These are phyloP conservation scores for Oxystoma pomonae DNA, from an alignment of 2,888 invertebrate genomes.

Conservation along the genomic window DNA sequence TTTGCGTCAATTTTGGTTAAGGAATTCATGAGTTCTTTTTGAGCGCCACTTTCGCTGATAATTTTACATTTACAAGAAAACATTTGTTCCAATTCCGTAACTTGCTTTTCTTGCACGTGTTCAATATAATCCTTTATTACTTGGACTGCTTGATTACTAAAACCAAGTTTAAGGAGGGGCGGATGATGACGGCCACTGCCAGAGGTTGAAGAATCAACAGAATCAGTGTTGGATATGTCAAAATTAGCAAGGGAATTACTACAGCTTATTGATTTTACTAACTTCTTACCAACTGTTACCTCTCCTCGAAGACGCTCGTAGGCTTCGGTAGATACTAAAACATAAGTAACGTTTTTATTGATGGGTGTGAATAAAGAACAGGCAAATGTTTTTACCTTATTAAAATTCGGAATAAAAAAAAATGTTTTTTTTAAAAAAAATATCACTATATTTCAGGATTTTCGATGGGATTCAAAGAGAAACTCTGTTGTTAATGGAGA, in stretches of 20 bases:
- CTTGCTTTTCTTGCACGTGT: not conserved
- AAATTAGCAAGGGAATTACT: not conserved
- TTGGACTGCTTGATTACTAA: not conserved
- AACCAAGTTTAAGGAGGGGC: not conserved
- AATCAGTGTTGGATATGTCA: not conserved
- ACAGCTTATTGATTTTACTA: not conserved
- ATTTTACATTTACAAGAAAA: not conserved
- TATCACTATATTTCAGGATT: too few relatives aligned
- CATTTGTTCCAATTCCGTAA: not conserved
- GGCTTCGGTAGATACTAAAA: conserved; percentile 3
- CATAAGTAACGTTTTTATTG: too few relatives aligned
- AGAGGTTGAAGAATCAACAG: not conserved
- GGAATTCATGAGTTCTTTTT: not conserved
- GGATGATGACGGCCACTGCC: not conserved
- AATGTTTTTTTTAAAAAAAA: too few relatives aligned
- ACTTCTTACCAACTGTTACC: conserved; percentile 7
- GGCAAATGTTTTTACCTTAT: too few relatives aligned
- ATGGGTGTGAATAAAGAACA: too few relatives aligned
- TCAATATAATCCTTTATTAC: not conserved
- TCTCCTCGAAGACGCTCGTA: not conserved
- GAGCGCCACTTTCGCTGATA: not conserved
- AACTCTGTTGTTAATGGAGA: too few relatives aligned
- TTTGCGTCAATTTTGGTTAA: conserved; percentile 14
- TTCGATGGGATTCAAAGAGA: too few relatives aligned
- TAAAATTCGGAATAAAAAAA: too few relatives aligned